phyloP scores from a whole-genome alignment of 2,113 vertebrate genomes.

The Lanius collurio region DNA sequence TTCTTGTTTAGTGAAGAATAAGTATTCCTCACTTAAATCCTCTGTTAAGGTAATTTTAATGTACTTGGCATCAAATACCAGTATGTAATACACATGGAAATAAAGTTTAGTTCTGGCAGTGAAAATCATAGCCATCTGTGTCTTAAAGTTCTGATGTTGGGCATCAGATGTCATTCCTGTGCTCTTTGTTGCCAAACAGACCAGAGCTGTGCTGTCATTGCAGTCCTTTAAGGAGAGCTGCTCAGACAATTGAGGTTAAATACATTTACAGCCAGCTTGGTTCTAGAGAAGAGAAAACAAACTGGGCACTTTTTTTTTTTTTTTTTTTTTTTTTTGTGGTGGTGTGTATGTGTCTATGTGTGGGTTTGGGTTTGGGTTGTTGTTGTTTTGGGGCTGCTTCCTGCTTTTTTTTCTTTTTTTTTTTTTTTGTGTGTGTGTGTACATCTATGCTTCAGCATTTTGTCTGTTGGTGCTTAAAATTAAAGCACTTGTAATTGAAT shows the following conservation, averaged over 20 bases:
- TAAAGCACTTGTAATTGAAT: neutral
- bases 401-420: too few relatives aligned
- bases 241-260: neutral
- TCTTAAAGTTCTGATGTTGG: constrained; percentile 49
- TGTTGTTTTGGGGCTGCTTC: fast-evolving
- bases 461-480: neutral
- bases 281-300: neutral
- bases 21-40: constrained; percentile 69
- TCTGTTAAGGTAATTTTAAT: constrained; percentile 74
- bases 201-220: neutral
- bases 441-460: neutral
- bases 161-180: neutral
- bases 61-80: constrained; percentile 72
- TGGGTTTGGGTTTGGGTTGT: neutral
- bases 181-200: neutral
- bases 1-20: constrained; percentile 71
- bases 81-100: constrained; percentile 80
- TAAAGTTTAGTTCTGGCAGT: constrained; percentile 81
- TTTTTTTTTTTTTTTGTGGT: neutral
- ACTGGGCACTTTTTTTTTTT: too few relatives aligned
- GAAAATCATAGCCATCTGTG: constrained; percentile 68
- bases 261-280: neutral
- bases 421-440: too few relatives aligned
- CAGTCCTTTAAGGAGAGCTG: neutral
- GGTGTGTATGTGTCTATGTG: neutral